phyloP scores from a whole-genome alignment of 2,113 vertebrate genomes.

The Tychaedon coryphoeus region DNA sequence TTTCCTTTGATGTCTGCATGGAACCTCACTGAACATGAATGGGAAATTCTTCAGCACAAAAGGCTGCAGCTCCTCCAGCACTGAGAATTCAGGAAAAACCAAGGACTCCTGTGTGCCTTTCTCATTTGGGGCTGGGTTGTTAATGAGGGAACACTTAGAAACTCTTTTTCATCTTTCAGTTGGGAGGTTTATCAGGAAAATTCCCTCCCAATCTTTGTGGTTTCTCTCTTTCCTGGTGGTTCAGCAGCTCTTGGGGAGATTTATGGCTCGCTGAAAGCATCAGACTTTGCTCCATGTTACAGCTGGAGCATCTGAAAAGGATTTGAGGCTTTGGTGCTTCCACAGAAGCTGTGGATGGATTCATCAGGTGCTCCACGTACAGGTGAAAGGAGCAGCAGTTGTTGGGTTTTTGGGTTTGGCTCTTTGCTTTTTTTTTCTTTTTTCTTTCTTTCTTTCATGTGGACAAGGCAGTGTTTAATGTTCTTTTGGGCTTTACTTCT shows the following conservation, averaged over 20 bases:
- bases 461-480: not conserved
- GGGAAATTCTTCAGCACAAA: not conserved
- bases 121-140: not conserved
- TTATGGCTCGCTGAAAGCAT: not conserved
- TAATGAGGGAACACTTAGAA: not conserved
- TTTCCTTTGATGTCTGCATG: slow-evolving; percentile 41
- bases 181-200: not conserved
- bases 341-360: not conserved
- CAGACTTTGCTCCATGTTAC: not conserved
- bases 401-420: not conserved
- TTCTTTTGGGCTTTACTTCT: not conserved
- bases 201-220: not conserved
- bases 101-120: not conserved
- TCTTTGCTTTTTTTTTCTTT: not conserved
- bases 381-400: not conserved
- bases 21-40: not conserved
- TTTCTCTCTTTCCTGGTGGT: not conserved
- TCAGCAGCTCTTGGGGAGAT: not conserved
- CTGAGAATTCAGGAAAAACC: not conserved
- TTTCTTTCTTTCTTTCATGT: not conserved
- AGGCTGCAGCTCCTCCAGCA: not conserved
- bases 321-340: not conserved
- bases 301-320: not conserved
- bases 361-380: not conserved
- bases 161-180: not conserved